A percentile compares a stretch with the other conserved stretches of the same genome.
Evolutionary conservation across 2,113 vertebrate genomes (phyloP).

Genomic region (Arizona elegans): DNA sequence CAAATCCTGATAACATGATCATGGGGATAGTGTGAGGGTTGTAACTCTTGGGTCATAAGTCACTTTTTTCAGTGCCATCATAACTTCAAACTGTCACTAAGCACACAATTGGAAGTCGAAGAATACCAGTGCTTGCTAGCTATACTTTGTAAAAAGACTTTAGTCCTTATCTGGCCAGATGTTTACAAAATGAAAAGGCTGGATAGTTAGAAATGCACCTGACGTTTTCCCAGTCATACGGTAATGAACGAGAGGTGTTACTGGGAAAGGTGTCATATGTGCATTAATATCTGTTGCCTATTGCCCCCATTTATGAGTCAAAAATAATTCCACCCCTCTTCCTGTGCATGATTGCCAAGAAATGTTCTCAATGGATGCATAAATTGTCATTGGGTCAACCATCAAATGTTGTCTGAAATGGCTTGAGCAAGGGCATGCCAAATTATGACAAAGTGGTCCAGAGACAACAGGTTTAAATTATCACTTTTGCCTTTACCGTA

Average conservation of each 20-base stretch:
- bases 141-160: not conserved
- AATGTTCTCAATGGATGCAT: not conserved
- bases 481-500: not conserved
- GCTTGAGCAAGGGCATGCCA: not conserved
- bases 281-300: not conserved
- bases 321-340: not conserved
- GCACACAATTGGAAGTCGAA: not conserved
- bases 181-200: not conserved
- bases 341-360: not conserved
- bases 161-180: not conserved
- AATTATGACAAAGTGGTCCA: not conserved
- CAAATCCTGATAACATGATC: not conserved
- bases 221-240: not conserved
- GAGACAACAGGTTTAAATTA: not conserved
- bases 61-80: not conserved
- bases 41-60: not conserved
- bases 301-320: not conserved
- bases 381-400: not conserved
- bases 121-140: not conserved
- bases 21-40: not conserved
- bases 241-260: not conserved
- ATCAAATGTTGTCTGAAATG: not conserved
- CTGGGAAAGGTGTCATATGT: not conserved
- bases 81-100: not conserved
- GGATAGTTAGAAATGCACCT: not conserved